Conservation (phyloP, 2,113 vertebrate species). For the Sterna hirundo region DNA sequence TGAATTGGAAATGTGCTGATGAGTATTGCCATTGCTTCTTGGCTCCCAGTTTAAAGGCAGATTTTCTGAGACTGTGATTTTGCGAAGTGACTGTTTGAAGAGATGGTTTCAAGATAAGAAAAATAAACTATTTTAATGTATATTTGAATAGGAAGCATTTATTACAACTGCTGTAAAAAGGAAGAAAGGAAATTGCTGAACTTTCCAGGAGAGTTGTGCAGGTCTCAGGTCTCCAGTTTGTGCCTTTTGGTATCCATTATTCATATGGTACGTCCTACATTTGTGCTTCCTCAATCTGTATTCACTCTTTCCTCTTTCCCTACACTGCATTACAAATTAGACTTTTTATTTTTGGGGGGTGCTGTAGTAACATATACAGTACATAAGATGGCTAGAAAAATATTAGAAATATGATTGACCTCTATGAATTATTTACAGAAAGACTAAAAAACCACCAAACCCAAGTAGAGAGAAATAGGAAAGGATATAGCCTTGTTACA, state of each 20-base stretch:
- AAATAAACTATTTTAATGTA: not conserved
- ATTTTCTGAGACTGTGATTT: not conserved
- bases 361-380: not conserved
- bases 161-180: not conserved
- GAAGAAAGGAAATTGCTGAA: not conserved
- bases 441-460: not conserved
- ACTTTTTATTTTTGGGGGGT: not conserved
- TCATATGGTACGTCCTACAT: not conserved
- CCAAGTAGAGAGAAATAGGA: not conserved
- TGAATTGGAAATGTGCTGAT: accelerated
- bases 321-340: not conserved
- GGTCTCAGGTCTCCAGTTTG: not conserved
- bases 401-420: not conserved
- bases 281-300: not conserved
- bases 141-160: not conserved
- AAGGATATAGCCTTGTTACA: not conserved
- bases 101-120: not conserved
- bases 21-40: not conserved
- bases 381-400: not conserved
- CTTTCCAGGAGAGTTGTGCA: not conserved
- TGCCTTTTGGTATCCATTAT: not conserved
- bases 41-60: not conserved
- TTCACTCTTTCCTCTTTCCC: not conserved
- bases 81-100: not conserved
- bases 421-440: not conserved